phyloP scores from a whole-genome alignment of 1,140 invertebrate genomes.

The Ceratina australensis region DNA sequence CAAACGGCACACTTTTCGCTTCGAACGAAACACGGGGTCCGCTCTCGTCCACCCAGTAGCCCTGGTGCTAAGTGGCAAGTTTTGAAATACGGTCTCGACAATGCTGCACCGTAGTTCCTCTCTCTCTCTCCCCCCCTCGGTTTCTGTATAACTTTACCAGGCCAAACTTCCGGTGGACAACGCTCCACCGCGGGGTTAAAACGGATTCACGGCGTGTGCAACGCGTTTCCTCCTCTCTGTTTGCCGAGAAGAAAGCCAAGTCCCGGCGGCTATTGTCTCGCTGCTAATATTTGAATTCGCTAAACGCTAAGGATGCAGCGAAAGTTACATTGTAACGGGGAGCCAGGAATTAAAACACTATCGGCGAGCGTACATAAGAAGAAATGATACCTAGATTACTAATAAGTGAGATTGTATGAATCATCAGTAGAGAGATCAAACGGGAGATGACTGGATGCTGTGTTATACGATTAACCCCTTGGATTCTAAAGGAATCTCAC shows the following conservation, averaged over 20 bases:
- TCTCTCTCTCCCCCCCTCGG: background rate
- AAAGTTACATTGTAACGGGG: background rate
- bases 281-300: constrained; percentile 36
- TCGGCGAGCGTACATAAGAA: too few species aligned
- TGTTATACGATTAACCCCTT: too few species aligned
- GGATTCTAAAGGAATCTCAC: too few species aligned
- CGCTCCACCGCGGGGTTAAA: background rate
- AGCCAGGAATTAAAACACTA: too few species aligned
- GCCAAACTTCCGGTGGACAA: constrained; percentile 40
- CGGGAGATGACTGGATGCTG: too few species aligned
- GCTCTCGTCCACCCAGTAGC: constrained; percentile 43
- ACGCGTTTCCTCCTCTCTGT: constrained; percentile 26
- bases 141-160: constrained; percentile 34
- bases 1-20: constrained; percentile 38
- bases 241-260: constrained; percentile 28
- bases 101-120: too few species aligned
- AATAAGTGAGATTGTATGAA: too few species aligned
- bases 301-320: background rate
- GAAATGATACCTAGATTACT: too few species aligned
- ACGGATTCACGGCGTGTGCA: constrained; percentile 10
- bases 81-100: constrained; percentile 66
- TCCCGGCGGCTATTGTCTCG: constrained; percentile 9
- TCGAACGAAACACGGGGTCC: constrained; percentile 3
- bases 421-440: too few species aligned
- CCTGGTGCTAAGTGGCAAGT: constrained; percentile 66